Base-by-base conservation (phyloP, 1,140 invertebrate genomes). In the Bombus superbus region DNA sequence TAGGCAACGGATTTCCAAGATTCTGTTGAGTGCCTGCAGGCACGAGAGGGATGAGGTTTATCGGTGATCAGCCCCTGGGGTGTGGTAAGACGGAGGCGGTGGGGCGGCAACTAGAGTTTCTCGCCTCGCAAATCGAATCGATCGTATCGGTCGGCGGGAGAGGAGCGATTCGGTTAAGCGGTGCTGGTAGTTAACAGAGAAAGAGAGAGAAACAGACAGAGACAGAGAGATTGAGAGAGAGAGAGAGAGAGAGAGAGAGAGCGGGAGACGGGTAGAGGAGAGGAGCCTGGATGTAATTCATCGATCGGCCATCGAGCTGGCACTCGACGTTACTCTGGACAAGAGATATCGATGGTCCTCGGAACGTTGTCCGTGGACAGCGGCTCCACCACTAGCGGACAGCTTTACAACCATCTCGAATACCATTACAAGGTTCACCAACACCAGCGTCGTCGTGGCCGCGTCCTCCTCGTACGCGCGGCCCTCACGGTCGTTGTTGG, bases 61-160 rank as follows among this genome's bases (percentile, higher is more conserved):
- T 89, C 87, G 83, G 47, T 35, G 79, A 89, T 89, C 81, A 69
- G 42, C 28, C 59, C 68, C 80, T 44, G n/a, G 62, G 77, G 79
- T 64, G 69, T 72, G 42, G 53, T 53, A 72, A 81, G 80, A 47
- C 13, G 40, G n/a, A 32, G 74, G 3, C 38, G 35, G n/a, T 38
- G 42, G 47, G 42, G 42, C 40, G 32, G 66, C 28, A n/a, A 32
- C 42, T 59, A 11, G 66, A 66, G 59, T 68, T 71, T 86, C 83
- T 85, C 78, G 86, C 83, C 73, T 86, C 83, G 78, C 87, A 86
- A 89, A 89, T 89, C 87, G 87, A 88, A 89, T 89, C 87, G 87
- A 89, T 88, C 83, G 88, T 89, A 88, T 89, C 87, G 74, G 71
- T 78, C 28, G 69, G 35, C 40, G 64, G 57, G 38, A 40, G 72